Evolutionary conservation across 2,113 vertebrate species (phyloP), one percentile per base, ranked within the genome.

Genomic region (Grallaria varia): DNA sequence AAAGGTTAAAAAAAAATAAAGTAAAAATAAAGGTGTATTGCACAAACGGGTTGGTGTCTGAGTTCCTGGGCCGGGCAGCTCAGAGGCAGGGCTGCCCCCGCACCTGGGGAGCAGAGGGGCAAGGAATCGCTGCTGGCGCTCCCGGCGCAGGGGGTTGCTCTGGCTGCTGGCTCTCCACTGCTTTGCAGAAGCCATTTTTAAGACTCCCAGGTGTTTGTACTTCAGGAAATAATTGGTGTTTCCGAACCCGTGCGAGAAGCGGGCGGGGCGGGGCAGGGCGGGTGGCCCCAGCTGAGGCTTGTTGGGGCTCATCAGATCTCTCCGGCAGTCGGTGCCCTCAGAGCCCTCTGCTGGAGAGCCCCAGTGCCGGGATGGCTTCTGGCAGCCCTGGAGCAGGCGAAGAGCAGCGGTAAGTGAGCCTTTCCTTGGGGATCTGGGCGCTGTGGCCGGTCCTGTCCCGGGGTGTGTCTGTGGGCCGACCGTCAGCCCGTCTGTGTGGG

Each of bases 11-110:
- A 98, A 98, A 96, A 98, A 96, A 84, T 90, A 84, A 84, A 89
- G 98, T 97, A 97, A 97, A 98, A 97, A 96, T 95, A 98, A 98
- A 98, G 95, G 94, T 96, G 95, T 98, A 98, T 96, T 97, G 97
- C 98, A 97, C 98, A 98, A 95, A 95, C 81, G 28, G 35, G 59
- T 47, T 37, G 74, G 81, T 72, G 87, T 93, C 68, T 35, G 90
- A 49, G 28, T 94, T 93, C 96, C 52, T 10, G 18, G 87, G 74
- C 35, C 76, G 23, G 52, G 59, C 22, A 10, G 56, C 49, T 42
- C 42, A 42, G 42, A 42, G 42, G 40, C 40, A 14, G 40, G 40
- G 40, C 40, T 42, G 40, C 40, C 40, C 10, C 40, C 10, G 35
- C 47, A 44, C 33, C 20, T n/a, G 71, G 16, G 12, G 35, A 37